Conservation (phyloP, 2,797 vertebrate species). For the Semotilus atromaculatus region DNA sequence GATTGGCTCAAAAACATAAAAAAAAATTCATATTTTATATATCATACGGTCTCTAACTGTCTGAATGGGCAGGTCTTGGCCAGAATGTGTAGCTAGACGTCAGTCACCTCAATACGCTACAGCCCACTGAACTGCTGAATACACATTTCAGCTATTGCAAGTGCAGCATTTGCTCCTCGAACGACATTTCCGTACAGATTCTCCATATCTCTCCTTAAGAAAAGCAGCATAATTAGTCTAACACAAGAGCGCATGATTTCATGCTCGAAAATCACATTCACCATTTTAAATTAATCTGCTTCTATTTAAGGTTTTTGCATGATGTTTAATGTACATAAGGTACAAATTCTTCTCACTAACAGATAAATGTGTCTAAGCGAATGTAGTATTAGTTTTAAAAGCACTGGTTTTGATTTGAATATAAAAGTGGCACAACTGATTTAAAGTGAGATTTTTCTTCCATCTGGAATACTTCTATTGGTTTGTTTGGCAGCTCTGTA, state of each 20-base stretch:
- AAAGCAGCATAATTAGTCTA: slow-evolving; percentile 34
- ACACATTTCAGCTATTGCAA: slow-evolving; percentile 10
- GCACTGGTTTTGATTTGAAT: slow-evolving; percentile 9
- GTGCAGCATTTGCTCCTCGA: slow-evolving; percentile 4
- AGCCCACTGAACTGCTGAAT: slow-evolving; percentile 7
- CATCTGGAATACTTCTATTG: neutral
- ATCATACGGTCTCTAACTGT: neutral
- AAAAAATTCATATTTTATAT: neutral
- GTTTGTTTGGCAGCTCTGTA: slow-evolving; percentile 25
- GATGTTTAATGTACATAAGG: neutral
- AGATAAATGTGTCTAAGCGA: neutral
- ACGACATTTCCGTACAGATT: neutral
- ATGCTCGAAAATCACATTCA: slow-evolving; percentile 14
- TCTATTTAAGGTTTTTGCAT: neutral
- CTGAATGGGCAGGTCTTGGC: neutral
- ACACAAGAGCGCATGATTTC: slow-evolving; percentile 25
- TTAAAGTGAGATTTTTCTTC: slow-evolving; percentile 10
- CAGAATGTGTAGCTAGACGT: neutral
- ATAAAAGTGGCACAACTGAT: neutral
- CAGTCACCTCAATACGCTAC: neutral
- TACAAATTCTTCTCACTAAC: neutral
- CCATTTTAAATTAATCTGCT: neutral
- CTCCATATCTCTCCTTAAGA: neutral
- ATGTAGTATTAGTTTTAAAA: neutral
- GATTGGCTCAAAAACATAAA: no score